phyloP scores from a whole-genome alignment of 2,888 invertebrate genomes.

The Lycocerus yunnanus region DNA sequence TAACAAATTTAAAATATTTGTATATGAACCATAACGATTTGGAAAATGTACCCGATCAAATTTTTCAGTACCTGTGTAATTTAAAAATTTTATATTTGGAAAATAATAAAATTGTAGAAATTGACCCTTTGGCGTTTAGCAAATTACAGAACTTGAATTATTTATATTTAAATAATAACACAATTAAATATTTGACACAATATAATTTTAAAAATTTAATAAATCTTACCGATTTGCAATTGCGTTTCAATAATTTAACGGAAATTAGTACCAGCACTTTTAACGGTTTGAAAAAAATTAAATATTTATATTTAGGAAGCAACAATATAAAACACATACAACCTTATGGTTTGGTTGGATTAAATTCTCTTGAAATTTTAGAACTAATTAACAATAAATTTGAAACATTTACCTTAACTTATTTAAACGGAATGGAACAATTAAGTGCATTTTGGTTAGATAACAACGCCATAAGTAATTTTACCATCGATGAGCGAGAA shows the following conservation, averaged over 20 bases:
- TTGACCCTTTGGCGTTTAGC: conserved; percentile 53
- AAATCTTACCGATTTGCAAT: conserved; percentile 50
- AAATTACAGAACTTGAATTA: conserved; percentile 48
- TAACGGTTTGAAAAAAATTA: conserved; percentile 49
- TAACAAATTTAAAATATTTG: conserved; percentile 51
- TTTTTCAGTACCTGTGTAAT: conserved; percentile 49
- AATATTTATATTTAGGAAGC: conserved; percentile 50
- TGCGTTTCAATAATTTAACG: conserved; percentile 49
- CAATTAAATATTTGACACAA: conserved; percentile 47
- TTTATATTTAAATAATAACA: conserved; percentile 53
- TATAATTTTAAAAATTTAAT: conserved; percentile 51
- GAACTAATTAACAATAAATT: conserved; percentile 50
- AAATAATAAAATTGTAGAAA: conserved; percentile 51
- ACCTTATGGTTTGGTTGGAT: conserved; percentile 51
- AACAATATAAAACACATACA: conserved; percentile 52
- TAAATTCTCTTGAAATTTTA: conserved; percentile 47
- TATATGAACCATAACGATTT: conserved; percentile 54
- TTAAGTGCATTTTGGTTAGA: conserved; percentile 49
- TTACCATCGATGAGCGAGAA: conserved; percentile 42
- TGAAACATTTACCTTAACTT: conserved; percentile 41
- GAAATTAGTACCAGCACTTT: conserved; percentile 53
- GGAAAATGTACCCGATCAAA: conserved; percentile 47
- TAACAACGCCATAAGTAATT: conserved; percentile 44
- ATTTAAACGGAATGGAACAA: conserved; percentile 46
- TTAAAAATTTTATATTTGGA: conserved; percentile 53